These are phyloP conservation scores for Cirrhinus molitorella DNA, from an alignment of 2,797 vertebrate genomes.

Conservation along the genomic window DNA sequence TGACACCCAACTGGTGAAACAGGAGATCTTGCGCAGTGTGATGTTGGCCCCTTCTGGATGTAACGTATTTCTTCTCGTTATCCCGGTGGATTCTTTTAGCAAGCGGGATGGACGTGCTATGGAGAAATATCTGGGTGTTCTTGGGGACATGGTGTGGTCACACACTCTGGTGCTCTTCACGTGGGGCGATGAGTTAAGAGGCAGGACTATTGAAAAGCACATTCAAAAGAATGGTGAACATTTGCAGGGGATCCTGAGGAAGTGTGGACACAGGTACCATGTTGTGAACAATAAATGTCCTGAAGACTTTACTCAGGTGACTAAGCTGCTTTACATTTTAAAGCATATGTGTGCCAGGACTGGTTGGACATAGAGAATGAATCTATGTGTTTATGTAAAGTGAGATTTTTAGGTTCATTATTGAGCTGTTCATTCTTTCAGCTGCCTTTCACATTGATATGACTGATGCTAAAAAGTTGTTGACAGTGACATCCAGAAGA, in stretches of 20 bases:
- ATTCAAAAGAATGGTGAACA: slow-evolving; percentile 50
- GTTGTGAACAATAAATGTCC: slow-evolving; percentile 56
- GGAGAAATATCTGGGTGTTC: slow-evolving; percentile 58
- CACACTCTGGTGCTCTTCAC: slow-evolving; percentile 66
- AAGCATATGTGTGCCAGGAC: slow-evolving; percentile 39
- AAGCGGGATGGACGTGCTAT: slow-evolving; percentile 59
- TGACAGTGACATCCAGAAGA: background rate
- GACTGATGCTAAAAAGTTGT: background rate
- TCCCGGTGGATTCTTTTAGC: slow-evolving; percentile 66
- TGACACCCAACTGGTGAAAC: slow-evolving; percentile 49
- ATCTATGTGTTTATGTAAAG: background rate
- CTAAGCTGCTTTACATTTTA: slow-evolving; percentile 61
- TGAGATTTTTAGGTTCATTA: background rate
- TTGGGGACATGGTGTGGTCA: slow-evolving; percentile 61
- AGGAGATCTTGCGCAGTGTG: slow-evolving; percentile 57
- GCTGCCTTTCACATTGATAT: background rate
- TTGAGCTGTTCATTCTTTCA: background rate
- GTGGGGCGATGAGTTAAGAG: slow-evolving; percentile 61
- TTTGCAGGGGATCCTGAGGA: slow-evolving; percentile 64
- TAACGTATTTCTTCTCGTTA: slow-evolving; percentile 60
- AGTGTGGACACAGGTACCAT: slow-evolving; percentile 59
- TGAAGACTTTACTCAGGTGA: slow-evolving; percentile 45
- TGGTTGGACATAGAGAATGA: background rate
- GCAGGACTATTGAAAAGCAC: slow-evolving; percentile 55
- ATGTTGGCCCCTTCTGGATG: slow-evolving; percentile 48